Evolutionary conservation across 2,113 vertebrate genomes (phyloP).

Genomic region (Centropus unirufus): DNA sequence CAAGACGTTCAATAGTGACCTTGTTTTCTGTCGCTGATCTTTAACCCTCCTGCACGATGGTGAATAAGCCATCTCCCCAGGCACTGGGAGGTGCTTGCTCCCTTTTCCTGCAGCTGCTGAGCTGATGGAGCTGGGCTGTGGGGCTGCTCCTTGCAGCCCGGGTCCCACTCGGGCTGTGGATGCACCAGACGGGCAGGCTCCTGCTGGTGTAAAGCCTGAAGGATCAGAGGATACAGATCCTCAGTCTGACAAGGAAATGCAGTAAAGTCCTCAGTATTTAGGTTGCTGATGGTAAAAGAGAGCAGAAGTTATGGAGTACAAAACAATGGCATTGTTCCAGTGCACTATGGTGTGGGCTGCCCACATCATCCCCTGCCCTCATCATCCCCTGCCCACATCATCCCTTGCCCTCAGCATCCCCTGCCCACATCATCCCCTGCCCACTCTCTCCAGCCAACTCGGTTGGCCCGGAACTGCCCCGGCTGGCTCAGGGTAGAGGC

Average conservation of each 20-base stretch:
- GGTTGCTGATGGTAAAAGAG: neutral
- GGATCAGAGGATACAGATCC: neutral
- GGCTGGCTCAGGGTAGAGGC: neutral
- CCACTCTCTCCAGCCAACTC: neutral
- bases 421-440: no score
- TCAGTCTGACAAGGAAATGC: neutral
- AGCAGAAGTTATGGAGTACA: neutral
- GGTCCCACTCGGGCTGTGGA: neutral
- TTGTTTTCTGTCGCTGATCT: neutral
- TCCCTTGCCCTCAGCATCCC: no score
- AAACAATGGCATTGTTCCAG: no score
- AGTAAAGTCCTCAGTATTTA: neutral
- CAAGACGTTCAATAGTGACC: neutral
- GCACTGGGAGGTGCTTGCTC: neutral
- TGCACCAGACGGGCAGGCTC: neutral
- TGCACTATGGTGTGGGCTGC: neutral
- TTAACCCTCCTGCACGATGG: neutral
- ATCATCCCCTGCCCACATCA: no score
- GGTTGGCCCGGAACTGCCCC: neutral
- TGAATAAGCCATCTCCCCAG: neutral
- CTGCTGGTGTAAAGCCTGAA: neutral
- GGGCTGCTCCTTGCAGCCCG: accelerated
- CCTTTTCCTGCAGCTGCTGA: neutral
- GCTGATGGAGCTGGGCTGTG: accelerated
- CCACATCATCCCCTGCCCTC: neutral